phyloP scores from a whole-genome alignment of 2,797 vertebrate species.

The Alfaro cultratus region DNA sequence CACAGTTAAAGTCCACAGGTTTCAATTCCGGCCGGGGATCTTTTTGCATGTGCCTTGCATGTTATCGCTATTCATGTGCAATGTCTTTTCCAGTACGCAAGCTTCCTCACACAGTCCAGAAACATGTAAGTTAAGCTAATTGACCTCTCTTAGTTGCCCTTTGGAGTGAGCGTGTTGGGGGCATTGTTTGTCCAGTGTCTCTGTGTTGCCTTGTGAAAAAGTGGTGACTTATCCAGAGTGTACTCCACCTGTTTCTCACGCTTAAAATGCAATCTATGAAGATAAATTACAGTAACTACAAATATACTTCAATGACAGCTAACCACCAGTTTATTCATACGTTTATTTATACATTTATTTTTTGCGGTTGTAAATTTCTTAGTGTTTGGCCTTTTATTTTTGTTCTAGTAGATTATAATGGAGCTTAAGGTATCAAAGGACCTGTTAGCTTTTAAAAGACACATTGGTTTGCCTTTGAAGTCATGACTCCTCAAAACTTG shows the following conservation, averaged over 20 bases:
- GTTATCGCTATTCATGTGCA: neutral
- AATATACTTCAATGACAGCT: neutral
- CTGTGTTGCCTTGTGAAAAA: neutral
- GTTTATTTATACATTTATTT: neutral
- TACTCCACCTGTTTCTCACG: neutral
- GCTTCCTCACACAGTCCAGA: neutral
- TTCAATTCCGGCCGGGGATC: neutral
- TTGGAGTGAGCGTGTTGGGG: neutral
- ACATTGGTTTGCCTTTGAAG: slow-evolving; percentile 68
- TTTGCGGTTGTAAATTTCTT: neutral
- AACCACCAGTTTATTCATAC: neutral
- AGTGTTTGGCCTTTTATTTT: slow-evolving; percentile 60
- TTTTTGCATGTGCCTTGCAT: neutral
- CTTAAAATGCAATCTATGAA: neutral
- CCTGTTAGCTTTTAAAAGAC: slow-evolving; percentile 33
- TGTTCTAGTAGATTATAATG: slow-evolving; percentile 1
- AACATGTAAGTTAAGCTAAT: neutral
- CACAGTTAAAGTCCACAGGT: neutral
- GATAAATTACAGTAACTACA: neutral
- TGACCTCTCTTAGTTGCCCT: neutral
- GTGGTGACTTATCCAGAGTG: neutral
- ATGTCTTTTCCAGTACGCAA: neutral
- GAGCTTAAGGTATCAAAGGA: slow-evolving; percentile 61
- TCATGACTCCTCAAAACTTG: slow-evolving; percentile 49
- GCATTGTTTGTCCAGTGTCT: neutral